Evolutionary conservation across 1,140 invertebrate species (phyloP), one percentile per base, ranked within the genome.

Genomic region (Portunus trituberculatus): DNA sequence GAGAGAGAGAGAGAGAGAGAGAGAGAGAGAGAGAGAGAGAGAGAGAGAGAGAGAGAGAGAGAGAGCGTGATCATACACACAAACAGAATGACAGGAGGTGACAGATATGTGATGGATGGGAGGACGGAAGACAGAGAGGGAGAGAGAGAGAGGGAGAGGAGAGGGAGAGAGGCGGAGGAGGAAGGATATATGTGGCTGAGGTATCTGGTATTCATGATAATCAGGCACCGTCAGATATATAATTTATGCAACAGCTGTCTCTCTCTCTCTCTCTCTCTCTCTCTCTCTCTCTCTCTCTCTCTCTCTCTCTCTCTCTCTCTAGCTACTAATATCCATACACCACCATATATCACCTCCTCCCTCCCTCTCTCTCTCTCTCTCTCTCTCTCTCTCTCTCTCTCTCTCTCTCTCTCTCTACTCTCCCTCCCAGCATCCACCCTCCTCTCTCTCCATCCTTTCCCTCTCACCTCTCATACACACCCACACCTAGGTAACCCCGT

Each of bases 21-120:
- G 91, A 92, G 91, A 92, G 91, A 92, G 91, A 92, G 59, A 76
- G 59, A 92, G 91, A 92, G 29, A 92, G 52, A 92, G 59, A 76
- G 29, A 91, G 52, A 67, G 52, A 91, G 52, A 67, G 52, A 91
- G 90, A 91, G 52, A 91, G 90, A 91, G 52, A 91, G 90, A 91
- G 52, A 91, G 90, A 91, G 59, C 7, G 29, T 20, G 46, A 29
- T 32, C 16, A 7, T 10, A 59, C 20, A n/a, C 16, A 48, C 14
- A 31, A 59, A 91, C 12, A 48, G 8, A 31, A 59, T 31, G 59
- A 92, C 7, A 76, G 28, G n/a, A 76, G 25, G 25, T 31, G 20
- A 76, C n/a, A 76, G 52, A 29, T 16, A 67, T 28, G 45, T 28
- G 67, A 32, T 28, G 52, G 67, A 92, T 25, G 67, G 25, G 67